Conservation (phyloP, 2,888 invertebrate genomes). For the Helicoverpa assulta region DNA sequence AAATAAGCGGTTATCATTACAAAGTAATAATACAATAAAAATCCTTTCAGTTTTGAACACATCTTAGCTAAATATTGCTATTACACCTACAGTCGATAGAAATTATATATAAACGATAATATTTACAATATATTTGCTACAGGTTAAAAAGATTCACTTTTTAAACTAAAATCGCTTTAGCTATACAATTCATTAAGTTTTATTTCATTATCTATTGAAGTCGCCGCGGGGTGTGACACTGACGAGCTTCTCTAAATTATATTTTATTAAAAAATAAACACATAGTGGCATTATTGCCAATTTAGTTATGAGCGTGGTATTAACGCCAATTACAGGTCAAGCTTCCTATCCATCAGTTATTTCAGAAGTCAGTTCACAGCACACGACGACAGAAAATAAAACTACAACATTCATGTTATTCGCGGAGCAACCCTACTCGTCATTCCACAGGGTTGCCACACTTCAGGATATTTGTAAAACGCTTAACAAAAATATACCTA, state of each 20-base stretch:
- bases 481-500: slow-evolving; percentile 87
- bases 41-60: slow-evolving; percentile 86
- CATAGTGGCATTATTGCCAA: slow-evolving; percentile 23
- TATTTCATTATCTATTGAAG: slow-evolving; percentile 72
- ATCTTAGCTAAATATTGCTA: slow-evolving; percentile 89
- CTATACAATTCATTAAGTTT: slow-evolving; percentile 74
- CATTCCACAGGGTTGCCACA: slow-evolving; percentile 32
- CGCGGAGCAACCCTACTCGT: slow-evolving; percentile 41
- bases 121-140: slow-evolving; percentile 84
- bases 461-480: slow-evolving; percentile 70
- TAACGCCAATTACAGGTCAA: slow-evolving; percentile 18
- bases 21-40: slow-evolving; percentile 78
- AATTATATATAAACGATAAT: slow-evolving; percentile 77
- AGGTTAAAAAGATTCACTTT: slow-evolving; percentile 71
- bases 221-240: slow-evolving; percentile 54
- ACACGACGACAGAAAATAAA: slow-evolving; percentile 47
- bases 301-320: slow-evolving; percentile 40
- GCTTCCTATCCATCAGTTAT: not conserved
- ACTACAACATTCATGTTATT: slow-evolving; percentile 52
- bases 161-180: slow-evolving; percentile 74
- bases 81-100: slow-evolving; percentile 81
- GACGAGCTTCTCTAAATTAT: not conserved
- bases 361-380: slow-evolving; percentile 19
- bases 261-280: slow-evolving; percentile 15
- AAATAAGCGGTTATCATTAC: slow-evolving; percentile 82